Evolutionary conservation across 2,113 vertebrate genomes (phyloP), one percentile per base, ranked within the genome.

Genomic region (Engraulis encrasicolus): DNA sequence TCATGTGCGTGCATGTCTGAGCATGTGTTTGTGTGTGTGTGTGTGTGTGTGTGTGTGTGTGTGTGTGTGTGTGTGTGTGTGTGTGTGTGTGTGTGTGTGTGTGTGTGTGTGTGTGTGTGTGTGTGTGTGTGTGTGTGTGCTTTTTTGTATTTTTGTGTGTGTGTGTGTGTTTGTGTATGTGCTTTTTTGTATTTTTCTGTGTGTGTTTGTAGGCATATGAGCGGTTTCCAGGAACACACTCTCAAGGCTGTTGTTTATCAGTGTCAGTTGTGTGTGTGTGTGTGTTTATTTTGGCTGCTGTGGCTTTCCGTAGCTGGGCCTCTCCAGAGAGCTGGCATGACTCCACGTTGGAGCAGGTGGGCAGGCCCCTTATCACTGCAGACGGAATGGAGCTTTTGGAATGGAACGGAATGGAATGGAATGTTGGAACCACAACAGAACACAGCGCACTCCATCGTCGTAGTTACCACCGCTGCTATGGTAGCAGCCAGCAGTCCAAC

Each of bases 341-440:
- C 20, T 0, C 20, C 23, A n/a, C 54, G 19, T 0, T 58, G 54
- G 54, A 19, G 19, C 54, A 20, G n/a, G 20, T 6, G 1, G 19
- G 54, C 54, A n/a, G 5, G 6, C 50, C 54, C 45, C 85, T 82
- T n/a, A n/a, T n/a, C n/a, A n/a, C n/a, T n/a, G n/a, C n/a, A n/a
- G n/a, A n/a, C n/a, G n/a, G n/a, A n/a, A n/a, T n/a, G n/a, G n/a
- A n/a, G n/a, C n/a, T 84, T 81, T 77, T 31, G 37, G 1, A 81
- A n/a, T 6, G 18, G 1, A n/a, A 3, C 18, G 19, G 38, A 19
- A 6, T 18, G 48, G 52, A 4, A 52, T 81, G 81, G 81, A 87
- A 83, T 80, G 81, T 83, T 85, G 50, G 71, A 86, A 81, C 86
- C 82, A 66, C 79, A 45, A 84, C 78, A 84, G 37, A 50, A 78